A percentile compares a stretch with the other conserved stretches of the same genome.
phyloP scores from a whole-genome alignment of 1,140 invertebrate species.

The Papilio dardanus region DNA sequence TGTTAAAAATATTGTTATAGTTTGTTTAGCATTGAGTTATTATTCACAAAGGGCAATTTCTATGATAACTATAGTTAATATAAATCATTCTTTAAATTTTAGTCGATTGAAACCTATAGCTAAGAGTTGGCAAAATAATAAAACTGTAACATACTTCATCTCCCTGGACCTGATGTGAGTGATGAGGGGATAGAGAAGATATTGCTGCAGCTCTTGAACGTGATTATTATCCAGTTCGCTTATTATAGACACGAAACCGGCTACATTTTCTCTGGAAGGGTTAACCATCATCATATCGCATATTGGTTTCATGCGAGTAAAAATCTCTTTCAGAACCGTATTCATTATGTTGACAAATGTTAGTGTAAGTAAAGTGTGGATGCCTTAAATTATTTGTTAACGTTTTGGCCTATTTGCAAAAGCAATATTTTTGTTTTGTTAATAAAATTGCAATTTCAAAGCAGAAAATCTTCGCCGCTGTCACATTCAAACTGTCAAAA shows the following conservation, averaged over 20 bases:
- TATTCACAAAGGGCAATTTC: too few species aligned
- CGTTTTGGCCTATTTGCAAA: not conserved
- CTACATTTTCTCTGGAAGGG: conserved; percentile 67
- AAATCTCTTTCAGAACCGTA: conserved; percentile 68
- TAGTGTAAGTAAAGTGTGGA: conserved; percentile 34
- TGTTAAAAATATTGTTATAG: too few species aligned
- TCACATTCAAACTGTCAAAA: not conserved
- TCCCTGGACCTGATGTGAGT: conserved; percentile 75
- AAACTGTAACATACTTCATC: conserved; percentile 66
- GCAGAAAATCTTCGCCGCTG: not conserved
- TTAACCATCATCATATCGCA: conserved; percentile 79
- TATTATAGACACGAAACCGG: conserved; percentile 54
- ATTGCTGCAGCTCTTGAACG: conserved; percentile 80
- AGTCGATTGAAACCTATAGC: too few species aligned
- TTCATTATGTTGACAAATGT: conserved; percentile 51
- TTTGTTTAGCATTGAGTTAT: too few species aligned
- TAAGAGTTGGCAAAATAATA: conserved; percentile 5
- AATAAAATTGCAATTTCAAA: not conserved
- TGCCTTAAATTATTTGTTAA: not conserved
- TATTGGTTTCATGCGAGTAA: conserved; percentile 79
- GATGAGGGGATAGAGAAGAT: conserved; percentile 81
- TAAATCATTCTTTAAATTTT: not conserved
- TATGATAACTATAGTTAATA: too few species aligned
- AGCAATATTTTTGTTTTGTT: conserved; percentile 13
- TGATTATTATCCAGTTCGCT: conserved; percentile 65